phyloP scores from a whole-genome alignment of 2,888 invertebrate species.

The Drosophila atripex region DNA sequence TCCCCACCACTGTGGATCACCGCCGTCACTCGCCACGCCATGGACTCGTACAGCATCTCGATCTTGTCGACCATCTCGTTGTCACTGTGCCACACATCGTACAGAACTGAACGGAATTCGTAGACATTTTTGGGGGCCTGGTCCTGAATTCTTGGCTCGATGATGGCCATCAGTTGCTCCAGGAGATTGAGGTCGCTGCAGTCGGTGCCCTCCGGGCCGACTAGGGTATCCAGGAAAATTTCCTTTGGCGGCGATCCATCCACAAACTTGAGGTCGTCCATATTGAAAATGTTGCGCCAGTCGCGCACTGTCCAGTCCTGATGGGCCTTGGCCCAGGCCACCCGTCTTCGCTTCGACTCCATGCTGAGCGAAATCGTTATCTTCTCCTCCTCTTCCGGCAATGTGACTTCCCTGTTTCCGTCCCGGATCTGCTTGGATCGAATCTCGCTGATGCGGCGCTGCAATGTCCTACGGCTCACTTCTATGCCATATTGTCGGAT shows the following conservation, averaged over 20 bases:
- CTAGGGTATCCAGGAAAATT: constrained; percentile 61
- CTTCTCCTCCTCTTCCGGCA: neutral
- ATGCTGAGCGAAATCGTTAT: neutral
- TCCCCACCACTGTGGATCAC: constrained; percentile 53
- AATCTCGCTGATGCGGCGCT: constrained; percentile 66
- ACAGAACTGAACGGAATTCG: constrained; percentile 58
- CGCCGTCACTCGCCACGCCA: constrained; percentile 55
- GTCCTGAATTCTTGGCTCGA: constrained; percentile 53
- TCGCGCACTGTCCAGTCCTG: constrained; percentile 59
- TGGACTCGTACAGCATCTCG: constrained; percentile 59
- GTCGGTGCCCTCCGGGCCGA: constrained; percentile 52
- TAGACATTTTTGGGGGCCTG: constrained; percentile 52
- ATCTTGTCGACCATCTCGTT: constrained; percentile 55
- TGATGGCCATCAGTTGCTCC: constrained; percentile 63
- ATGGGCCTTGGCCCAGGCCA: constrained; percentile 62
- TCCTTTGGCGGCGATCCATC: constrained; percentile 46
- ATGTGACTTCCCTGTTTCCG: neutral
- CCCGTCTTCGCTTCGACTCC: constrained; percentile 23
- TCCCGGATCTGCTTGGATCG: constrained; percentile 20
- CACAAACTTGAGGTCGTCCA: constrained; percentile 57
- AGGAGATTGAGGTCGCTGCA: constrained; percentile 60
- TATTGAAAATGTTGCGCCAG: constrained; percentile 71
- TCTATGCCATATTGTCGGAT: constrained; percentile 53
- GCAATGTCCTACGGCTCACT: constrained; percentile 63
- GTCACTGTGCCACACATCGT: constrained; percentile 69